Evolutionary conservation across 1,140 invertebrate genomes (phyloP), one percentile per base, ranked within the genome.

Genomic region (Sminthurides bifidus): DNA sequence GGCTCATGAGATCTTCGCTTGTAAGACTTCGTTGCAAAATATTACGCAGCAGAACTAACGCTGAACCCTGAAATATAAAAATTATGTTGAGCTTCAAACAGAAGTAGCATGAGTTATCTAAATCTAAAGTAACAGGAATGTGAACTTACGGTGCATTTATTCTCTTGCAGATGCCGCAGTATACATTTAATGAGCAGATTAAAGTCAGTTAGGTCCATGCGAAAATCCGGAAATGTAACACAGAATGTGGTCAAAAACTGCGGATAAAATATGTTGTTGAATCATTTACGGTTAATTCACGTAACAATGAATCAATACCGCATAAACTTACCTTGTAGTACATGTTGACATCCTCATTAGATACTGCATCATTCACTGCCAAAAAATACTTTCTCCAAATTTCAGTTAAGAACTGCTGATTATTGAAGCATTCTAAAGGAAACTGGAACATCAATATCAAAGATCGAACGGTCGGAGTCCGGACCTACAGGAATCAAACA

Each of bases 21-120:
- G 26, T 4, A 14, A 48, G 8, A 26, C 24, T 48, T 48, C 44
- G 19, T 4, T 48, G 44, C 21, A 48, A 48, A 27, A 48, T 48
- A 48, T 48, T 48, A 12, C 44, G 6, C 5, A 48, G 12, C 8
- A 48, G 24, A 4, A 48, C 44, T 27, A 48, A 19, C 4, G 44
- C 44, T 12, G 44, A 48, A 27, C 44, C 44, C 44, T 48, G 30
- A 48, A 48, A 48, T 43, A 43, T 43, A n/a, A 43, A 19, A 43
- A 14, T 19, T 12, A 6, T 12, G 5, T 10, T 43, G 40, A 43
- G n/a, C n/a, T n/a, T n/a, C n/a, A n/a, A n/a, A n/a, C n/a, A n/a
- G n/a, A n/a, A n/a, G n/a, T n/a, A n/a, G n/a, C n/a, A n/a, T n/a
- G n/a, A n/a, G n/a, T n/a, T n/a, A n/a, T n/a, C n/a, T n/a, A n/a